Conservation (phyloP, 2,797 vertebrate species). For the Streptopelia turtur region DNA sequence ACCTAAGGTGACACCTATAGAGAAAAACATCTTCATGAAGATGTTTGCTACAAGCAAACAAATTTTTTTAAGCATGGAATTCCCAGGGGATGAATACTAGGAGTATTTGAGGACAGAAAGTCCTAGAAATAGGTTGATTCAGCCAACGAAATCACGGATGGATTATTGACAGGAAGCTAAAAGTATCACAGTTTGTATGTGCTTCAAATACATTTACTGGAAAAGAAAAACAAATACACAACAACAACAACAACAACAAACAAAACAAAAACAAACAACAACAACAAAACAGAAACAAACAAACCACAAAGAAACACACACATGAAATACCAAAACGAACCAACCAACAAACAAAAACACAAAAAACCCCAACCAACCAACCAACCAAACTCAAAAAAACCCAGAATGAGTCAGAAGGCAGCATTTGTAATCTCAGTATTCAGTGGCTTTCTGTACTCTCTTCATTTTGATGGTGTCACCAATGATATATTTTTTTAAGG, state of each 20-base stretch:
- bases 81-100: not conserved
- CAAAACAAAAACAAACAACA: too few relatives aligned
- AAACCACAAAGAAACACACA: not conserved
- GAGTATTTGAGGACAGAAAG: not conserved
- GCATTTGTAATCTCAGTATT: not conserved
- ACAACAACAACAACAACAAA: not conserved
- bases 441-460: not conserved
- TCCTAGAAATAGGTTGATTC: not conserved
- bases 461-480: not conserved
- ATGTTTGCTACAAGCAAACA: too few relatives aligned
- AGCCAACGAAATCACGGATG: not conserved
- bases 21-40: not conserved
- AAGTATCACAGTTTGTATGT: not conserved
- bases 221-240: accelerated
- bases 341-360: accelerated
- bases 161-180: not conserved
- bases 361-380: too few relatives aligned
- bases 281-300: too few relatives aligned
- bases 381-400: not conserved
- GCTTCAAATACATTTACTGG: not conserved
- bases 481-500: not conserved
- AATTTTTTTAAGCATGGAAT: not conserved
- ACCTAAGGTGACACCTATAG: not conserved
- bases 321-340: too few relatives aligned
- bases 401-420: not conserved